Evolutionary conservation across 2,888 invertebrate genomes (phyloP), one percentile per base, ranked within the genome.

Genomic region (Ethmia dodecea): DNA sequence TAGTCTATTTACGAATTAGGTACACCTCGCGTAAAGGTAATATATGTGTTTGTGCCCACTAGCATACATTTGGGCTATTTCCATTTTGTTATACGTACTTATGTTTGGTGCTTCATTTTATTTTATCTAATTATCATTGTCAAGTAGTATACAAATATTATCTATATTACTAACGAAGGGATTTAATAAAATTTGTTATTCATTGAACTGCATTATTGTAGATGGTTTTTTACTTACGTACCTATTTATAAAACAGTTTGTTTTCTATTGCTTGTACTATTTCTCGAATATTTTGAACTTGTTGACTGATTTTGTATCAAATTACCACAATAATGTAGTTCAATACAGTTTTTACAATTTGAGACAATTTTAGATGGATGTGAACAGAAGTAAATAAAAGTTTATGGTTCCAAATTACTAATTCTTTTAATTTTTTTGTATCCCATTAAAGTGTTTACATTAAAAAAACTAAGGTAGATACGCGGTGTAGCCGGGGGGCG

Each of bases 121-220:
- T n/a, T n/a, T n/a, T n/a, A n/a, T n/a, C n/a, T n/a, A n/a, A n/a
- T n/a, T n/a, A n/a, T n/a, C n/a, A n/a, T n/a, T n/a, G n/a, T n/a
- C n/a, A n/a, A n/a, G n/a, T n/a, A n/a, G n/a, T n/a, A n/a, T n/a
- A n/a, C n/a, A n/a, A n/a, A n/a, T n/a, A n/a, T n/a, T n/a, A n/a
- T n/a, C n/a, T n/a, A n/a, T n/a, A n/a, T n/a, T n/a, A n/a, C n/a
- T n/a, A n/a, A n/a, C n/a, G n/a, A n/a, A n/a, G 57, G 52, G 55
- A 56, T 49, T 60, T 63, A 62, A 60, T 56, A 53, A 51, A 60
- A 55, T 44, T 61, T 66, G 60, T 71, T 68, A 55, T 61, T 59
- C 49, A 66, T 72, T 70, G 65, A 73, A 72, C 72, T 71, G 60
- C 73, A 68, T 72, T 73, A 72, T 66, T 63, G 63, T 74, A 63